phyloP scores from a whole-genome alignment of 2,797 vertebrate species.

The Karalla daura region DNA sequence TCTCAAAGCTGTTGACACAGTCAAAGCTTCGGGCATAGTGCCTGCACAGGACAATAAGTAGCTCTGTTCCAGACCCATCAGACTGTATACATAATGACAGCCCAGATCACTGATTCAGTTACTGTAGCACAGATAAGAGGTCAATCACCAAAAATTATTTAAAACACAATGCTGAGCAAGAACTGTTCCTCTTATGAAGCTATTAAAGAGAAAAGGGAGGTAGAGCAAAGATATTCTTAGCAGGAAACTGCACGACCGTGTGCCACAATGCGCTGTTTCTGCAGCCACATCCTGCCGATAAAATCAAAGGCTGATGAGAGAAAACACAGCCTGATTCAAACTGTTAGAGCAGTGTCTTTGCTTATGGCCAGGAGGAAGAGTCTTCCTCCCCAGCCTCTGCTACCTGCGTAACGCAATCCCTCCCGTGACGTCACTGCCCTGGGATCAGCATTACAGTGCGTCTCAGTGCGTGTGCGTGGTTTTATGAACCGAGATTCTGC shows the following conservation, averaged over 20 bases:
- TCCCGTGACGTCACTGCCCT: conserved; percentile 59
- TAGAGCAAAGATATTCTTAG: too few relatives aligned
- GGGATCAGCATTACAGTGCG: conserved; percentile 46
- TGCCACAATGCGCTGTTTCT: too few relatives aligned
- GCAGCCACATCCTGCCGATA: too few relatives aligned
- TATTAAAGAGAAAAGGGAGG: too few relatives aligned
- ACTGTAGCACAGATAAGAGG: background rate
- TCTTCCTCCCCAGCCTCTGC: conserved; percentile 24
- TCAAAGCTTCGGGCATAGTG: conserved; percentile 34
- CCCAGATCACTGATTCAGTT: conserved; percentile 28
- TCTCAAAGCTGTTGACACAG: conserved; percentile 64
- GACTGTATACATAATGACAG: conserved; percentile 21
- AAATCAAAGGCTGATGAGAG: too few relatives aligned
- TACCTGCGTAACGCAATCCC: conserved; percentile 58
- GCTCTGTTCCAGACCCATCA: conserved; percentile 42
- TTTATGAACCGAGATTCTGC: conserved; percentile 12
- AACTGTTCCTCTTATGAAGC: conserved; percentile 18
- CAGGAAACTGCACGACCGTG: too few relatives aligned
- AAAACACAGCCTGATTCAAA: too few relatives aligned
- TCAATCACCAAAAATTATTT: background rate
- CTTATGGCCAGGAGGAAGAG: conserved; percentile 17
- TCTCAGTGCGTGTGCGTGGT: background rate
- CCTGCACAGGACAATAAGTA: conserved; percentile 52
- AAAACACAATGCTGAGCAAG: background rate
- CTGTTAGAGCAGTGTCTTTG: too few relatives aligned